A percentile compares a stretch with the other conserved stretches of the same genome.
phyloP scores from a whole-genome alignment of 2,113 vertebrate genomes.

The Indri indri region DNA sequence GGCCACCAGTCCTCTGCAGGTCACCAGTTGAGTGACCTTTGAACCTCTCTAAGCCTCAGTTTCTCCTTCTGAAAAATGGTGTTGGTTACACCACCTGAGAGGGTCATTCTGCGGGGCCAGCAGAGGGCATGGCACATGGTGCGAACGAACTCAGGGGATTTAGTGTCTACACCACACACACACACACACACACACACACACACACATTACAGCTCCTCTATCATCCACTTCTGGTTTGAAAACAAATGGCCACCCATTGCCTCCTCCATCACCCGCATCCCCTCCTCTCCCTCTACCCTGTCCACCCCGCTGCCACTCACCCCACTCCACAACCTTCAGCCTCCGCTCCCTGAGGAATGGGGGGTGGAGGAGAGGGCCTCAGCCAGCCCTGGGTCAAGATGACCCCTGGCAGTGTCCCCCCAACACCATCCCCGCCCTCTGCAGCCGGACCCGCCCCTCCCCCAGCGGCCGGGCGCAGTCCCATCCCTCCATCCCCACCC shows the following conservation, averaged over 20 bases:
- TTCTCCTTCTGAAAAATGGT: not conserved
- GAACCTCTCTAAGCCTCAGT: not conserved
- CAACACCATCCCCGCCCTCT: not conserved
- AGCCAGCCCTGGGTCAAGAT: slow-evolving; percentile 22
- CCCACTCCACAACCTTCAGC: not conserved
- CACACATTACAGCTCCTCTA: not conserved
- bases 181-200: not conserved
- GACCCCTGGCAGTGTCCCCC: slow-evolving; percentile 12
- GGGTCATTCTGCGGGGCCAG: not conserved
- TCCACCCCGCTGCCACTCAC: not conserved
- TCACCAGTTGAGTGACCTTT: not conserved
- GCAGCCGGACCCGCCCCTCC: slow-evolving; percentile 44
- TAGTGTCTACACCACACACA: not conserved
- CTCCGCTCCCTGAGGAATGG: not conserved
- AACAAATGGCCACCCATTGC: not conserved
- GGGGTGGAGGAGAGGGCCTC: not conserved
- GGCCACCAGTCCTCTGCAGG: not conserved
- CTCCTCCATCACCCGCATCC: not conserved
- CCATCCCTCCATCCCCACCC: slow-evolving; percentile 89
- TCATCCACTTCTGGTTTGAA: not conserved
- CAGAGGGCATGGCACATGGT: not conserved
- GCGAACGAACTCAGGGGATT: not conserved
- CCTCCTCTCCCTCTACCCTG: not conserved
- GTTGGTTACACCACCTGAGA: not conserved
- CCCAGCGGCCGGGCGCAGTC: slow-evolving; percentile 86